These are phyloP conservation scores for Macrotis lagotis DNA, from an alignment of 2,113 vertebrate genomes.

Conservation along the genomic window DNA sequence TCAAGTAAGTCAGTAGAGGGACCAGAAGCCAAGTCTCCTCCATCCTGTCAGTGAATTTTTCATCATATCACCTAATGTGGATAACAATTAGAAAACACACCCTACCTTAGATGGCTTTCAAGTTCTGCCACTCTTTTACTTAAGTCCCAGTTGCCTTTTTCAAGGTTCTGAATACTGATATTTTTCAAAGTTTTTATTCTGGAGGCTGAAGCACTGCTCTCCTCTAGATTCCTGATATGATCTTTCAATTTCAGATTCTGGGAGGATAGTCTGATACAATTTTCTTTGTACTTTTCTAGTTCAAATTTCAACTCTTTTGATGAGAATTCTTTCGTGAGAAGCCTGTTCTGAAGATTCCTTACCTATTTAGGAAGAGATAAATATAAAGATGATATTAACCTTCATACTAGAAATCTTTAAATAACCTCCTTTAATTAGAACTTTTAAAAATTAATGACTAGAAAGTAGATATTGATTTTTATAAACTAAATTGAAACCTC, in stretches of 20 bases:
- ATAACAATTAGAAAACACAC: constrained; percentile 41
- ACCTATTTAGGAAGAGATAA: constrained; percentile 60
- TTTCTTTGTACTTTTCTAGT: no score
- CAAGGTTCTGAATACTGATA: constrained; percentile 67
- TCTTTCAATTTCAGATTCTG: no score
- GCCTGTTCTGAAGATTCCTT: constrained; percentile 75
- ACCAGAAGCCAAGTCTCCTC: no score
- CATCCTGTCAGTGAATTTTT: no score
- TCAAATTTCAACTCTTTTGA: no score
- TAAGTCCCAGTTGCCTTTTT: constrained; percentile 72
- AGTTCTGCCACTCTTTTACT: constrained; percentile 70
- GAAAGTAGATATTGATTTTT: constrained; percentile 6
- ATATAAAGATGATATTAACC: constrained; percentile 14
- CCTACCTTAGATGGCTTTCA: constrained; percentile 77
- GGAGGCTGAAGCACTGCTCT: no score
- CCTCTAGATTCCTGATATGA: no score
- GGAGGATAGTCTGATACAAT: no score
- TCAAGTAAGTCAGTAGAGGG: no score
- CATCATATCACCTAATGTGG: neutral
- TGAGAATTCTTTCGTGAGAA: constrained; percentile 69
- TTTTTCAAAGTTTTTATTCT: no score
- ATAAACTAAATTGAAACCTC: no score
- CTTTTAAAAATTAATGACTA: constrained; percentile 39
- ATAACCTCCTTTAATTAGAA: constrained; percentile 12
- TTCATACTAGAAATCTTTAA: constrained; percentile 23